phyloP scores from a whole-genome alignment of 2,797 vertebrate species.

The Valencia hispanica region DNA sequence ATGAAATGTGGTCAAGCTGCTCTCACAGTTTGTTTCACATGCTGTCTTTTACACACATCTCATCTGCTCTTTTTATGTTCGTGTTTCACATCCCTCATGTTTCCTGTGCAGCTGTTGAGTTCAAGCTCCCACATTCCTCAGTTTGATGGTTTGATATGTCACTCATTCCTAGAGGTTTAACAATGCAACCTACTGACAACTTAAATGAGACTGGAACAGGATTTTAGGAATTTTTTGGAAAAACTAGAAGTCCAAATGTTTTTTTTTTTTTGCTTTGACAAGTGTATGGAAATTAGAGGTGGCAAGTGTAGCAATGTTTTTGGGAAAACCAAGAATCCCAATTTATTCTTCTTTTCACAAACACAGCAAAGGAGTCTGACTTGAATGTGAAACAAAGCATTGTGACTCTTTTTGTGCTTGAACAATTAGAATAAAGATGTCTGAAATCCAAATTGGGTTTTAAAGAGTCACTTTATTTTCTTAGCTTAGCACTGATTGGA shows the following conservation, averaged over 20 bases:
- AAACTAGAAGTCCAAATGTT: not conserved
- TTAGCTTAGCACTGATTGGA: not conserved
- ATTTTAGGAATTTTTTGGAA: not conserved
- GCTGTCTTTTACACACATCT: conserved; percentile 17
- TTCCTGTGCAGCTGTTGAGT: conserved; percentile 69
- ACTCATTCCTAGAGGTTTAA: not conserved
- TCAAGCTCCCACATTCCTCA: conserved; percentile 29
- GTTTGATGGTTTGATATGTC: conserved; percentile 35
- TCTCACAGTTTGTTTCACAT: conserved; percentile 41
- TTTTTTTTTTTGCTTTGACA: not conserved
- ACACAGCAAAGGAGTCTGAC: not conserved
- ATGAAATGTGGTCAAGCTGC: conserved; percentile 16
- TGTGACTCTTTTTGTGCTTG: not conserved
- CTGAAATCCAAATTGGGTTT: not conserved
- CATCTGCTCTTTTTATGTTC: conserved; percentile 33
- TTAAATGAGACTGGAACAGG: not conserved
- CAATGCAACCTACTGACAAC: not conserved
- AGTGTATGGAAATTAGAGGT: not conserved
- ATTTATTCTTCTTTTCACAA: not conserved
- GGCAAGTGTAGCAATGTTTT: not conserved
- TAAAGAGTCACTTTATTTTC: not conserved
- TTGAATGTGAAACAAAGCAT: too few relatives aligned
- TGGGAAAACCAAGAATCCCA: not conserved
- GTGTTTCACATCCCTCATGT: conserved; percentile 55
- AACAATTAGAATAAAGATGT: not conserved